Base-by-base conservation (phyloP, 2,888 invertebrate genomes). In the Cecidostiba fungosa region DNA sequence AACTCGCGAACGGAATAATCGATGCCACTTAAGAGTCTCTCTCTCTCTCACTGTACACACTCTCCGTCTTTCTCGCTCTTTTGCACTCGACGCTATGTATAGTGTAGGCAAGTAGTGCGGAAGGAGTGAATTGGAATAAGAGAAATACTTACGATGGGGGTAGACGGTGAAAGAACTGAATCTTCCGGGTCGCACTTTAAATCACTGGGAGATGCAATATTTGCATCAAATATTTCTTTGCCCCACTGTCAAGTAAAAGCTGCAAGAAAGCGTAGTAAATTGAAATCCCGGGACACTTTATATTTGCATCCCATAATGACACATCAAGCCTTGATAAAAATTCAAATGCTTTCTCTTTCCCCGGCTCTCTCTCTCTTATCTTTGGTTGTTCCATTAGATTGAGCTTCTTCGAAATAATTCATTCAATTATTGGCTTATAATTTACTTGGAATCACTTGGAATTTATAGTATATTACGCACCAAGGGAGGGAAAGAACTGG, bases 1-100 rank as follows among this genome's bases (percentile, higher is more conserved):
- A 92, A 91, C 92, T 90, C 90, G 88, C 90, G 89, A 89, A 89
- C 87, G 89, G 91, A 92, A 92, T 92, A 92, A 92, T 92, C 92
- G 90, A 92, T 92, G 88, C 87, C 90, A 89, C 90, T 92, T 91
- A 90, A 90, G 89, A 88, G 87, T 86, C 83, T 87, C 87, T 87
- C 88, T 88, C 86, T 83, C 74, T 70, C 39, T 39, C 66, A 54
- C 32, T 23, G 8, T 59, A 66, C 29, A 66, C n/a, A 2, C 39
- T 12, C 26, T 1, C 54, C 23, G 16, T 54, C 43, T 79, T 32
- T 26, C 29, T 73, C 54, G 39, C 16, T 69, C 19, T 80, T 54
- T 32, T 47, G 26, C 84, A 4, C 32, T 39, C 39, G 3, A 47
- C 16, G 50, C 50, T 59, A 14, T 62, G n/a, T 83, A 74, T n/a